These are phyloP conservation scores for Vanessa cardui DNA, from an alignment of 2,888 invertebrate genomes.

Conservation along the genomic window DNA sequence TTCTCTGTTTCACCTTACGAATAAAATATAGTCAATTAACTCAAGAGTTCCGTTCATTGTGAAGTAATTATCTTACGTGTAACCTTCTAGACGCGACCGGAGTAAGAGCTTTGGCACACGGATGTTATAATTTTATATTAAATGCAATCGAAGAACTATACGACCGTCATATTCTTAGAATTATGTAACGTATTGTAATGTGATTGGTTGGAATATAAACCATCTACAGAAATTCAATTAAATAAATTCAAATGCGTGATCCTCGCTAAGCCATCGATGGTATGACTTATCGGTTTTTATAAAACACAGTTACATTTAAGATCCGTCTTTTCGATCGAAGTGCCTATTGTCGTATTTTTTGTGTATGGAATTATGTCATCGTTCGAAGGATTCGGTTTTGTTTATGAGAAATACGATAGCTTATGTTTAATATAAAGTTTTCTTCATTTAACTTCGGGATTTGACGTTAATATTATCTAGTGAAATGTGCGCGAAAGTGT, in stretches of 20 bases:
- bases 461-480: not conserved
- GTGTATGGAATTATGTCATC: constrained; percentile 17
- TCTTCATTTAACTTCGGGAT: constrained; percentile 2
- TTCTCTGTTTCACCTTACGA: too few relatives aligned
- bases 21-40: too few relatives aligned
- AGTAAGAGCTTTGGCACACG: constrained; percentile 7
- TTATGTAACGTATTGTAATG: not conserved
- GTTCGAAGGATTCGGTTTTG: constrained; percentile 3
- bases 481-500: constrained; percentile 7
- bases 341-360: not conserved
- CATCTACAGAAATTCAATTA: not conserved
- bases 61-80: not conserved
- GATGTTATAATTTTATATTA: constrained; percentile 14
- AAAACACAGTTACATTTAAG: not conserved
- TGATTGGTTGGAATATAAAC: not conserved
- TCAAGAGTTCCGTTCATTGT: too few relatives aligned
- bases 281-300: not conserved
- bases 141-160: constrained; percentile 15
- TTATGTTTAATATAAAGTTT: not conserved
- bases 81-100: constrained; percentile 14
- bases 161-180: constrained; percentile 18
- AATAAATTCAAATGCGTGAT: constrained; percentile 6
- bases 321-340: not conserved
- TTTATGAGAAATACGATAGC: not conserved
- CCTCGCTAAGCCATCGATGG: not conserved